Base-by-base conservation (phyloP, 2,113 vertebrate species). In the Isurus oxyrinchus region DNA sequence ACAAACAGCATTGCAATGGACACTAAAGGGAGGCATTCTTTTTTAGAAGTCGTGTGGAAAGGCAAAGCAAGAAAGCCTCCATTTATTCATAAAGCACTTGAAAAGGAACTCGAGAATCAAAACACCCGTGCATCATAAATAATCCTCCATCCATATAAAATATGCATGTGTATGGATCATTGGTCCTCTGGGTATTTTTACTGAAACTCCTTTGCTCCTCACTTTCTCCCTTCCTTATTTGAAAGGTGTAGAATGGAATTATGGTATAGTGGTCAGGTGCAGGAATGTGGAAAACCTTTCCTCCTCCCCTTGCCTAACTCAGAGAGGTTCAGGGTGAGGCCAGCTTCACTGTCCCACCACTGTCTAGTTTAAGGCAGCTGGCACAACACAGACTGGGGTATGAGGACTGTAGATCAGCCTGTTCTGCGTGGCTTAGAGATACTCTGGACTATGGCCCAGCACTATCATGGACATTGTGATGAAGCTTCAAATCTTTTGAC, bases 61-160 rank as follows among this genome's bases (percentile, higher is more conserved):
- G 40, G 61, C 59, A 63, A 91, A 63, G 59, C 8, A 94, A 63
- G 35, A 61, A n/a, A 13, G 23, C 19, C 57, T 19, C 88, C 57
- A 59, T 93, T 93, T 93, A 93, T 35, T 93, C 88, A 61, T 61
- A 93, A 59, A 66, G 31, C 88, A 91, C 55, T 91, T 91, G 27
- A 57, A 91, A 59, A 57, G 55, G 11, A 31, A 40, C 90, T 23
- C 59, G n/a, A 49, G 90, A 63, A 61, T 63, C 90, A 61, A 21
- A 93, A 59, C 31, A 91, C 27, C 55, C 27, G 0, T 57, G 27
- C 88, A 4, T 57, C 53, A 59, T 91, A 13, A 61, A 59, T 93
- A 61, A 59, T 93, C 31, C 88, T 59, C 55, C 13, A n/a, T 57
- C 57, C 3, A 1, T 53, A 84, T 84, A 84, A 84, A 57, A 90